Percentiles rank a stretch among this genome's conserved stretches.
Evolutionary conservation across 2,113 vertebrate species (phyloP).

Genomic region (Himantopus leucocephalus): DNA sequence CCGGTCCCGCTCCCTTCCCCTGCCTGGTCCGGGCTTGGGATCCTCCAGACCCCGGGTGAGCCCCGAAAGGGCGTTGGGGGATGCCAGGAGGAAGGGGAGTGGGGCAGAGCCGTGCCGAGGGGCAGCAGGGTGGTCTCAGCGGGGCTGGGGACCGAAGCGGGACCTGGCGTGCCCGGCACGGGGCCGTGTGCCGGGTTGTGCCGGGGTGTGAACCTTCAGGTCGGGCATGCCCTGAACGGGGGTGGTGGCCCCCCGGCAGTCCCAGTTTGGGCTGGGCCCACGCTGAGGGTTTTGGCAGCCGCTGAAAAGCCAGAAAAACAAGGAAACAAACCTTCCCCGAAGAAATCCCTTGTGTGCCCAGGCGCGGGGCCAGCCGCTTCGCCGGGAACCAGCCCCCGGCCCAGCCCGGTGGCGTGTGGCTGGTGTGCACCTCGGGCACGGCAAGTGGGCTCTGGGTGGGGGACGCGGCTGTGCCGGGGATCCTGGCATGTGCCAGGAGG

Average conservation of each 20-base stretch:
- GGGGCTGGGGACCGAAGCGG: fast-evolving
- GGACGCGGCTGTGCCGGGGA: fast-evolving
- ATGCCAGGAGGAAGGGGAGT: not conserved
- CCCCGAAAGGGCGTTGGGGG: fast-evolving
- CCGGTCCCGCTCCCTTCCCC: not conserved
- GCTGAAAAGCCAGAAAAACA: not conserved
- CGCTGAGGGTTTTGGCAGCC: not conserved
- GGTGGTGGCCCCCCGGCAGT: no score
- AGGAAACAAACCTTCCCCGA: not conserved
- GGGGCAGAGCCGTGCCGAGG: fast-evolving
- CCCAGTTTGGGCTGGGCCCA: not conserved
- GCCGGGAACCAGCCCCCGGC: not conserved
- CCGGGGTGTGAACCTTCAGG: not conserved
- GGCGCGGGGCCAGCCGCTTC: not conserved
- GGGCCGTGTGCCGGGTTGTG: not conserved
- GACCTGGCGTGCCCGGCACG: fast-evolving
- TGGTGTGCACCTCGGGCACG: not conserved
- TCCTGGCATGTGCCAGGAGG: not conserved
- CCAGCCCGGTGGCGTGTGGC: not conserved
- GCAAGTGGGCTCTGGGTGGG: not conserved
- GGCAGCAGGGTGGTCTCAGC: fast-evolving
- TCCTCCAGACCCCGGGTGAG: not conserved
- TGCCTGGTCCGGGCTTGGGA: fast-evolving
- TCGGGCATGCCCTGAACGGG: fast-evolving
- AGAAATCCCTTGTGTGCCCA: not conserved